Percentiles rank a stretch among this genome's conserved stretches.
Evolutionary conservation across 2,888 invertebrate genomes (phyloP).

Genomic region (Drosophila macrospina): DNA sequence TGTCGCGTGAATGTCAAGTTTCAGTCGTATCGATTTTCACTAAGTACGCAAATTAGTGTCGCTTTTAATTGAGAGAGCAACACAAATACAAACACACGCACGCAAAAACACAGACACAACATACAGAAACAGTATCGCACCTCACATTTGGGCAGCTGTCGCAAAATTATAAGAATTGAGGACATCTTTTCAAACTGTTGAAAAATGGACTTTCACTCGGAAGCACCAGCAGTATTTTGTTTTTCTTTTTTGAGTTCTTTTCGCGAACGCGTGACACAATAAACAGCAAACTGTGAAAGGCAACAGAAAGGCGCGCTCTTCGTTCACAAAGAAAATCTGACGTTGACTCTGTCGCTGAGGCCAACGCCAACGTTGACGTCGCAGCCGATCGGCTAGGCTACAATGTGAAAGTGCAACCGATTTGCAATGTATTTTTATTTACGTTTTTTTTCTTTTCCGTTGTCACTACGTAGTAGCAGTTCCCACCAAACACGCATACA

Average conservation of each 20-base stretch:
- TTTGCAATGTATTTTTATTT: slow-evolving; percentile 43
- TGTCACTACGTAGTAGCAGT: slow-evolving; percentile 38
- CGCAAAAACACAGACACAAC: slow-evolving; percentile 8
- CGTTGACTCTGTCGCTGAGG: slow-evolving; percentile 25
- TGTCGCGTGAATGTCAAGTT: slow-evolving; percentile 31
- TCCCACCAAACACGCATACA: slow-evolving; percentile 14
- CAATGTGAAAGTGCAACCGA: slow-evolving; percentile 63
- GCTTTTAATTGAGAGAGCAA: slow-evolving; percentile 63
- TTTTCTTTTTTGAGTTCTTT: slow-evolving; percentile 29
- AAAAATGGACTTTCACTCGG: slow-evolving; percentile 55
- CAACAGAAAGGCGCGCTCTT: slow-evolving; percentile 36
- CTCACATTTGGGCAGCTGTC: slow-evolving; percentile 47
- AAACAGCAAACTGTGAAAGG: slow-evolving; percentile 41
- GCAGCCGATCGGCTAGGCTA: slow-evolving; percentile 48
- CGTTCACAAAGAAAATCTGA: slow-evolving; percentile 51
- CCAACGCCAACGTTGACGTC: slow-evolving; percentile 36
- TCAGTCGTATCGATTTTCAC: slow-evolving; percentile 70
- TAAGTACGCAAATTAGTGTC: slow-evolving; percentile 65
- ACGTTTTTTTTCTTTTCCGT: slow-evolving; percentile 37
- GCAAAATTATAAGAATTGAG: slow-evolving; percentile 17
- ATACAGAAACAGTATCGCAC: slow-evolving; percentile 14
- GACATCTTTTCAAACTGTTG: slow-evolving; percentile 46
- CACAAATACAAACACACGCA: slow-evolving; percentile 25
- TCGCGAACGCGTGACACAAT: slow-evolving; percentile 74
- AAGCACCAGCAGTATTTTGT: slow-evolving; percentile 15